Conservation (phyloP, 2,797 vertebrate genomes). For the Pteropus rufus region DNA sequence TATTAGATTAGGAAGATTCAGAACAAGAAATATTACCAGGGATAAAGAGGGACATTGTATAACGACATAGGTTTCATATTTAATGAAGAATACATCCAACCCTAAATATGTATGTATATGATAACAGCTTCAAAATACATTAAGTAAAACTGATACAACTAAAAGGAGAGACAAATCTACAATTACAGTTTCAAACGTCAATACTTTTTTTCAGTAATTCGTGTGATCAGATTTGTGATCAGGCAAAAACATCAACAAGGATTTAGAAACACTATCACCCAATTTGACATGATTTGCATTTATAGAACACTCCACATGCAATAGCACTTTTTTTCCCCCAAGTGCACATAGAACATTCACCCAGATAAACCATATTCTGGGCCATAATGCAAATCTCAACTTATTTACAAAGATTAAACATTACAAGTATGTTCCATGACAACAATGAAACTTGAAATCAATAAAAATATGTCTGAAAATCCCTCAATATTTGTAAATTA, state of each 20-base stretch:
- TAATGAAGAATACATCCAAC: not conserved
- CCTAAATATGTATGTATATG: not conserved
- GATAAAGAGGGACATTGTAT: not conserved
- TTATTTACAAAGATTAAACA: not conserved
- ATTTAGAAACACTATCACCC: not conserved
- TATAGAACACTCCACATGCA: not conserved
- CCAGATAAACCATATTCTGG: not conserved
- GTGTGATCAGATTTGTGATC: too few species aligned
- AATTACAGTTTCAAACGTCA: not conserved
- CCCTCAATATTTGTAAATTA: not conserved
- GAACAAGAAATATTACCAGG: not conserved
- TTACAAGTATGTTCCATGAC: not conserved
- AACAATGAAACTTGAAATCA: not conserved
- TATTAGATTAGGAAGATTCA: not conserved
- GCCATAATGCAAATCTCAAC: not conserved
- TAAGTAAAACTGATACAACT: not conserved
- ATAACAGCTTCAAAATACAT: not conserved
- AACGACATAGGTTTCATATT: not conserved
- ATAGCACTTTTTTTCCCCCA: not conserved
- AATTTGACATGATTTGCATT: not conserved
- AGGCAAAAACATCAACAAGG: not conserved
- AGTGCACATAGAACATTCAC: not conserved
- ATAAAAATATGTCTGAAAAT: not conserved
- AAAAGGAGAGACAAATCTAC: not conserved
- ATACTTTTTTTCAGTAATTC: not conserved